Base-by-base conservation (phyloP, 1,140 invertebrate genomes). In the Telenomus remus region DNA sequence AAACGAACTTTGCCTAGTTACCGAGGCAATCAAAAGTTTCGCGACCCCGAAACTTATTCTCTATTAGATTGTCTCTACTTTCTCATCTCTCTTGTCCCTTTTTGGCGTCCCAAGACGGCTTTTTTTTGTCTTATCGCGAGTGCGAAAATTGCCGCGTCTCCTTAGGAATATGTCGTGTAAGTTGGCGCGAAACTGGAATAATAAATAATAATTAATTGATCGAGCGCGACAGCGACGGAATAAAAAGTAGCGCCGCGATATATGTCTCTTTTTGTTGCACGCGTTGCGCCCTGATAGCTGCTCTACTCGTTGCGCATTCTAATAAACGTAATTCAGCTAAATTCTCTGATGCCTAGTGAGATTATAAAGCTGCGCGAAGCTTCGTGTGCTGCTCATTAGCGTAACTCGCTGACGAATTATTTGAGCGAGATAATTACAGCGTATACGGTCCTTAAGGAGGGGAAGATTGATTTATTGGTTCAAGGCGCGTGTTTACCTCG, bases 1-100 rank as follows among this genome's bases (percentile, higher is more conserved):
- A 55, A 75, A 57, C 56, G 66, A 74, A 75, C 63, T 75, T 68
- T 56, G 71, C 71, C 61, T 61, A 66, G 63, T 66, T 74, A 55
- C 55, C 19, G 47, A 59, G 49, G 63, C 57, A 74, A 74, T 74
- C 71, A 61, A 66, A 74, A 74, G 50, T 74, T 74, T 37, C 37
- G 47, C 48, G 68, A 71, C 49, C 59, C 53, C 47, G 55, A 27
- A 27, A 27, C 19, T 74, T 61, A 66, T 61, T 66, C 55, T 61
- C 51, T 10, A 34, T 11, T 16, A 14, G 47, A 47, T 39, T 59
- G 46, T 10, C 12, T 8, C 55, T 46, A 16, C 55, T 56, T 50
- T 66, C 56, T 65, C 19, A 27, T 13, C 48, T 43, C 48, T 11
- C 13, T 15, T 33, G 50, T 48, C 7, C 6, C 0, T 27, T 46